Percentiles rank a stretch among this genome's conserved stretches.
Conservation (phyloP, 2,888 invertebrate genomes). For the Drosophila merina region DNA sequence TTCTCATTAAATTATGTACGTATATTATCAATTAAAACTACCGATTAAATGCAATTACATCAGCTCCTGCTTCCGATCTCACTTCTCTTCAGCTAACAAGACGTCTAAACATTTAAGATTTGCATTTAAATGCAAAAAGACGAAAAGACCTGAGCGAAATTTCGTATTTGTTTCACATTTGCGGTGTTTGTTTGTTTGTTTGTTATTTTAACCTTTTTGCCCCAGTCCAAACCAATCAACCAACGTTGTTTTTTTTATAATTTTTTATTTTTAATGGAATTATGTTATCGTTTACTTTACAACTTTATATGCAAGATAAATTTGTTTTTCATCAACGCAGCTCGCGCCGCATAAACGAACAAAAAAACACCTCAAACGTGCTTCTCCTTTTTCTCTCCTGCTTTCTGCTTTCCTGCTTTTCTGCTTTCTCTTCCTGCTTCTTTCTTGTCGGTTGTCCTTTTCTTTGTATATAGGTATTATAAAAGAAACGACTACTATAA, state of each 20-base stretch:
- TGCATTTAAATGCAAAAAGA: conserved; percentile 60
- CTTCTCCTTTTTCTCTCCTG: background rate
- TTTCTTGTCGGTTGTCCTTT: conserved; percentile 29
- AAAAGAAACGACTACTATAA: conserved; percentile 72
- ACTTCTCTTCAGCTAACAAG: conserved; percentile 21
- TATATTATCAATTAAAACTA: conserved; percentile 66
- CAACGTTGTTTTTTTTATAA: conserved; percentile 21
- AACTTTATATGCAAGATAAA: conserved; percentile 57
- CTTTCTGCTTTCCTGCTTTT: conserved; percentile 5
- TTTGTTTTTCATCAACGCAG: conserved; percentile 17
- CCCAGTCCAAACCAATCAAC: conserved; percentile 16
- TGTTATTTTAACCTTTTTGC: background rate
- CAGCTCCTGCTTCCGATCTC: conserved; percentile 18
- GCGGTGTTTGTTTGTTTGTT: conserved; percentile 25
- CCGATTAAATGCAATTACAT: conserved; percentile 71
- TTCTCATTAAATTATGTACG: conserved; percentile 66
- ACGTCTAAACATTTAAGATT: conserved; percentile 23
- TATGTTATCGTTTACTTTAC: conserved; percentile 75
- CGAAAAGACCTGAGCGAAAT: conserved; percentile 76
- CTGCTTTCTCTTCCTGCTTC: conserved; percentile 6
- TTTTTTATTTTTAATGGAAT: conserved; percentile 71
- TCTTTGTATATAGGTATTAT: conserved; percentile 53
- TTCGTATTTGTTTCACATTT: conserved; percentile 59
- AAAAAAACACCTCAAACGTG: conserved; percentile 21
- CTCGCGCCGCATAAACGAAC: conserved; percentile 17